Evolutionary conservation across 2,797 vertebrate species (phyloP).

Genomic region (Jordanella pulchra): DNA sequence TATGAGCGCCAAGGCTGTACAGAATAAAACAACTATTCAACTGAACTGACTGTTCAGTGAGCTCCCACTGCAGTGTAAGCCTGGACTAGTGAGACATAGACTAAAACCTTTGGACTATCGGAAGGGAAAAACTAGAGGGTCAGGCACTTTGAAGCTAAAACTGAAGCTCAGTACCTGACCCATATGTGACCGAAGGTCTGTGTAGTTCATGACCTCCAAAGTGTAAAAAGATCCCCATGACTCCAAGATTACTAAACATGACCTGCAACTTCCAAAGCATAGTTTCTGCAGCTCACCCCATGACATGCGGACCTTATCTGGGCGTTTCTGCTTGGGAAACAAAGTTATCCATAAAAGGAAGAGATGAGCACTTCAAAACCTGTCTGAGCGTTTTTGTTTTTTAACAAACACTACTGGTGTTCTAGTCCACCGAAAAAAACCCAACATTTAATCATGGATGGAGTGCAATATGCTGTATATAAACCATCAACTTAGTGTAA

Average conservation of each 20-base stretch:
- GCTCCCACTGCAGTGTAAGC: slow-evolving; percentile 43
- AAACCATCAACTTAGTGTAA: slow-evolving; percentile 8
- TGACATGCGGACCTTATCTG: slow-evolving; percentile 41
- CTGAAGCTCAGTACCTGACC: slow-evolving; percentile 16
- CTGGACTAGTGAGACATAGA: slow-evolving; percentile 41
- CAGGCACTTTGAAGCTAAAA: slow-evolving; percentile 10
- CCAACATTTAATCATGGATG: slow-evolving; percentile 21
- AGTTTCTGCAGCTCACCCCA: slow-evolving; percentile 31
- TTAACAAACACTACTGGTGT: slow-evolving; percentile 54
- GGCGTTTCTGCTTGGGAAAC: slow-evolving; percentile 51
- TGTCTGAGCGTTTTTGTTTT: slow-evolving; percentile 5
- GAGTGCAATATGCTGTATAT: slow-evolving; percentile 8
- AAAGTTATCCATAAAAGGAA: not conserved
- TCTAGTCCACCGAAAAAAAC: slow-evolving; percentile 35
- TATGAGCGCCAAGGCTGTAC: slow-evolving; percentile 24
- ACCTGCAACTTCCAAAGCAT: slow-evolving; percentile 25
- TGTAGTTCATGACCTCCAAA: slow-evolving; percentile 13
- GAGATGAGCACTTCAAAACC: slow-evolving; percentile 12
- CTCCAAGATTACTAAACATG: slow-evolving; percentile 30
- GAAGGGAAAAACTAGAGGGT: slow-evolving; percentile 15
- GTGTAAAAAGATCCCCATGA: slow-evolving; percentile 26
- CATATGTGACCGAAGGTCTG: slow-evolving; percentile 8
- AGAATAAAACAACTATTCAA: slow-evolving; percentile 40
- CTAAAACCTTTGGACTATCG: slow-evolving; percentile 21
- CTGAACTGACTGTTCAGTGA: slow-evolving; percentile 32